Percentiles rank a stretch among this genome's conserved stretches.
These are phyloP conservation scores for Pristionchus maxplancki DNA, from an alignment of 2,888 invertebrate genomes.

Conservation along the genomic window DNA sequence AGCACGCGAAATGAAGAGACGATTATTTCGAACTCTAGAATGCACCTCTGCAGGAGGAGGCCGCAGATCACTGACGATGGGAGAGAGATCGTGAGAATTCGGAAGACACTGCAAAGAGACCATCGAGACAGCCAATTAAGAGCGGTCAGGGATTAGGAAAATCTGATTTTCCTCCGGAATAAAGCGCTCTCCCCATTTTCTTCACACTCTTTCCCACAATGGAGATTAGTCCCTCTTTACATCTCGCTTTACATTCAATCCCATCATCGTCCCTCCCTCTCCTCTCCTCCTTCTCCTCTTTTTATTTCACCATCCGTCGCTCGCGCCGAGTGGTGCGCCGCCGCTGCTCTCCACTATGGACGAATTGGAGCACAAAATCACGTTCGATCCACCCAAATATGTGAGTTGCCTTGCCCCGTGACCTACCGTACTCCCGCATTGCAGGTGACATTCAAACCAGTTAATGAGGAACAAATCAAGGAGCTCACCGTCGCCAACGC, in stretches of 20 bases:
- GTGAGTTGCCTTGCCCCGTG: neutral
- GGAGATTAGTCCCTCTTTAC: neutral
- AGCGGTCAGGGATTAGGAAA: too few species aligned
- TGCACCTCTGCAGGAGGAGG: too few species aligned
- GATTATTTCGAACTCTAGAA: too few species aligned
- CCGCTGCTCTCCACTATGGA: neutral
- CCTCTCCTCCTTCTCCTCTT: neutral
- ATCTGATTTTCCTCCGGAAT: too few species aligned
- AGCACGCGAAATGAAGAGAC: too few species aligned
- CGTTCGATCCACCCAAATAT: slow-evolving; percentile 28
- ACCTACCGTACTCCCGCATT: neutral
- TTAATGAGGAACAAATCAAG: slow-evolving; percentile 28
- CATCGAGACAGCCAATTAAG: too few species aligned
- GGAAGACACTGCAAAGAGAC: too few species aligned
- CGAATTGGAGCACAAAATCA: slow-evolving; percentile 41
- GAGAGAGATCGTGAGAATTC: too few species aligned
- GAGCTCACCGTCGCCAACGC: slow-evolving; percentile 26
- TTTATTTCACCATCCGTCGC: neutral
- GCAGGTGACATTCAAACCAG: slow-evolving; percentile 47
- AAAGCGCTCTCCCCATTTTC: too few species aligned
- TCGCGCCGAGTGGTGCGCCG: neutral
- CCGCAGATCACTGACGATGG: too few species aligned
- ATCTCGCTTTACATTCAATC: neutral
- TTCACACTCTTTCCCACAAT: neutral
- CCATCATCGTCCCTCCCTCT: neutral